Conservation (phyloP, 1,140 invertebrate genomes). For the Pteromalus puparum region DNA sequence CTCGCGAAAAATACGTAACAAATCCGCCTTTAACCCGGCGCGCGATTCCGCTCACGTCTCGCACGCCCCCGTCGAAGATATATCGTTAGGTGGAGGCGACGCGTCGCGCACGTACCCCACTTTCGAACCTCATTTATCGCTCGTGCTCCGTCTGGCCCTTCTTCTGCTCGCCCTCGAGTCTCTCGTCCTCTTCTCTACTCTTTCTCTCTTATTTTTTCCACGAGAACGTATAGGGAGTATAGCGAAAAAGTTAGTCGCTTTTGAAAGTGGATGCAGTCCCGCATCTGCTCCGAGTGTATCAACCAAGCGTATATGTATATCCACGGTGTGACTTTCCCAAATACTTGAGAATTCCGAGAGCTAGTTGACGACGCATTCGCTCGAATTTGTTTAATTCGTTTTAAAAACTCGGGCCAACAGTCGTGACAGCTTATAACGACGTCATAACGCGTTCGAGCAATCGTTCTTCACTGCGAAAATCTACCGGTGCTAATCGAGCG, state of each 20-base stretch:
- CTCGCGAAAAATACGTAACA: slow-evolving; percentile 68
- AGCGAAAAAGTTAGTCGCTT: slow-evolving; percentile 58
- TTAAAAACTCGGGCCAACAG: neutral
- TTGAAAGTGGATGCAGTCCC: slow-evolving; percentile 45
- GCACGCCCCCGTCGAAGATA: slow-evolving; percentile 64
- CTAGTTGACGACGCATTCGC: neutral
- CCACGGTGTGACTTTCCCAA: neutral
- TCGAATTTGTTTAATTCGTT: neutral
- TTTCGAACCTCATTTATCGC: slow-evolving; percentile 69
- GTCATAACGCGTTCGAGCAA: neutral
- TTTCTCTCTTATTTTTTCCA: neutral
- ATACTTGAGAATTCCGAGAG: neutral
- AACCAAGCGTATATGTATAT: neutral
- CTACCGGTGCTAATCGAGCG: slow-evolving; percentile 57
- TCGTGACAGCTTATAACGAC: neutral
- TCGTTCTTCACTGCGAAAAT: slow-evolving; percentile 44
- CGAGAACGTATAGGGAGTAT: neutral
- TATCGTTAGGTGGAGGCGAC: slow-evolving; percentile 64
- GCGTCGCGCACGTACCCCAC: slow-evolving; percentile 65
- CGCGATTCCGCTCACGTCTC: slow-evolving; percentile 67
- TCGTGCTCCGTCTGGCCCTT: slow-evolving; percentile 58
- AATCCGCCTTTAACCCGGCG: slow-evolving; percentile 65
- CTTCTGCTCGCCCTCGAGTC: slow-evolving; percentile 44
- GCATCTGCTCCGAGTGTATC: slow-evolving; percentile 18
- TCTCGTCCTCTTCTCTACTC: slow-evolving; percentile 9